A percentile compares a stretch with the other conserved stretches of the same genome.
Conservation (phyloP, 2,113 vertebrate species). For the Diphyllodes magnificus region DNA sequence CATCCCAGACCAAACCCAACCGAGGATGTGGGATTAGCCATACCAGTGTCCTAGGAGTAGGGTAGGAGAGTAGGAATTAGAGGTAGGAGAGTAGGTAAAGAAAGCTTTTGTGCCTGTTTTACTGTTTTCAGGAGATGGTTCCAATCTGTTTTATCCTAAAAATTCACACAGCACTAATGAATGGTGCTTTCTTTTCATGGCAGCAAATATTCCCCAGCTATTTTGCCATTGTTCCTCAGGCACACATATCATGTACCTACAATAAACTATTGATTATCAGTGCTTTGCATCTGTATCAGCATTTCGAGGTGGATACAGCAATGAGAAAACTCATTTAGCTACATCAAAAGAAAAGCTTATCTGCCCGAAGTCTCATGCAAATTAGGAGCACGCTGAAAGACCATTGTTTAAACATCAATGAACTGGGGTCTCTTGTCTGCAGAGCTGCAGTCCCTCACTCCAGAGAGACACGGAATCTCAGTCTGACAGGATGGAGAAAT, state of each 20-base stretch:
- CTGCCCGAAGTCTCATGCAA: neutral
- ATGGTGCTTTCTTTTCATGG: neutral
- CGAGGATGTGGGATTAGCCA: neutral
- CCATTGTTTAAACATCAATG: neutral
- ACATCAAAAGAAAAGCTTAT: neutral
- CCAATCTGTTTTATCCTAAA: neutral
- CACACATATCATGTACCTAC: neutral
- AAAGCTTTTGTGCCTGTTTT: neutral
- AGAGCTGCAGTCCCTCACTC: neutral
- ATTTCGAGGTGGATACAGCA: neutral
- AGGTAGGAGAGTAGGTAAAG: neutral
- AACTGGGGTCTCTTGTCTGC: neutral
- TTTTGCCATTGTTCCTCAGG: neutral
- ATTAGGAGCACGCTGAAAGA: neutral
- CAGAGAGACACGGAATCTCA: neutral
- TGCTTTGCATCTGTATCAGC: neutral
- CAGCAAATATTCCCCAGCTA: neutral
- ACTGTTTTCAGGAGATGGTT: neutral
- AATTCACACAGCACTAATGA: neutral
- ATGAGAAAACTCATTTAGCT: neutral
- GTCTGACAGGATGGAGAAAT: neutral
- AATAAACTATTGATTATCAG: neutral
- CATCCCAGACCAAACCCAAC: neutral
- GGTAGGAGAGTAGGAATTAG: neutral
- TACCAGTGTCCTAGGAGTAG: neutral